Evolutionary conservation across 1,140 invertebrate genomes (phyloP).

Genomic region (Solen grandis): DNA sequence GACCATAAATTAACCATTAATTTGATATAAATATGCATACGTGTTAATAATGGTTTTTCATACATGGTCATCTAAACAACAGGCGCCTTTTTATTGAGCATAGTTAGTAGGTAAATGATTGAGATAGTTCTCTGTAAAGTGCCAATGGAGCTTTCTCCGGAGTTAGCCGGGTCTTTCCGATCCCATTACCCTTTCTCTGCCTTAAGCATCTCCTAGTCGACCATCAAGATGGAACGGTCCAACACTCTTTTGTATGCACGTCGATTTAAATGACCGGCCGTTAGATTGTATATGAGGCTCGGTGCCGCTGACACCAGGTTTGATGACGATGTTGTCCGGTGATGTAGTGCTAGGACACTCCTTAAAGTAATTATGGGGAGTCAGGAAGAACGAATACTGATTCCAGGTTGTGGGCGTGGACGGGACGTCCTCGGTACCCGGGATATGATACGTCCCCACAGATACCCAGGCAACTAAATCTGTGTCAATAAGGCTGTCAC

Average conservation of each 20-base stretch:
- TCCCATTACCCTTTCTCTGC: no score
- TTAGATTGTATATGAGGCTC: conserved; percentile 73
- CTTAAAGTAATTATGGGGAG: conserved; percentile 76
- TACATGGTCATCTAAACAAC: no score
- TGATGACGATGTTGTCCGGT: conserved; percentile 65
- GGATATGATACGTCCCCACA: conserved; percentile 73
- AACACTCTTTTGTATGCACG: conserved; percentile 50
- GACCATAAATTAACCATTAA: no score
- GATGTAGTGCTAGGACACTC: conserved; percentile 70
- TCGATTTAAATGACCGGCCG: conserved; percentile 88
- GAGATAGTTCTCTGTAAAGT: no score
- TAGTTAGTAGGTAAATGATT: no score
- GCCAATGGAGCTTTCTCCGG: no score
- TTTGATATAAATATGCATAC: no score
- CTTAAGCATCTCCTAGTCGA: no score
- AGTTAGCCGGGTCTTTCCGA: no score
- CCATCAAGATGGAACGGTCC: conserved; percentile 56
- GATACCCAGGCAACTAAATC: conserved; percentile 78
- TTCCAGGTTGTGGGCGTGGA: conserved; percentile 70
- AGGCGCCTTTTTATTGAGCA: no score
- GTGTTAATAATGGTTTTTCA: no score
- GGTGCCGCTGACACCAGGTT: background rate
- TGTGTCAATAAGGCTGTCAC: conserved; percentile 72
- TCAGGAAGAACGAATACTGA: conserved; percentile 66
- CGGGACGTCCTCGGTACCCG: conserved; percentile 75